Evolutionary conservation across 2,888 invertebrate species (phyloP), one percentile per base, ranked within the genome.

Genomic region (Magallana nippona): DNA sequence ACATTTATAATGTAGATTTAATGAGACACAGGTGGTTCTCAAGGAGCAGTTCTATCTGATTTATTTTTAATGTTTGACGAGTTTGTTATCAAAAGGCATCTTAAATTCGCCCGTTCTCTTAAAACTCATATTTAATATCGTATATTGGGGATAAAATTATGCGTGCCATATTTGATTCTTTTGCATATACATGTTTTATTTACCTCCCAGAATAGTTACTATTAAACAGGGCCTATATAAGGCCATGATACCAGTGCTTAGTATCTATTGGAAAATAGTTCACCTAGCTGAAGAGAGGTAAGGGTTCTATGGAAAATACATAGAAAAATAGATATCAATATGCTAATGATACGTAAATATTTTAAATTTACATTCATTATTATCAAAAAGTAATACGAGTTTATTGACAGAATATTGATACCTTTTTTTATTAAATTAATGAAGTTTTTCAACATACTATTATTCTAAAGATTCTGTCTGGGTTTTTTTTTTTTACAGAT

Each of bases 251-350:
- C 71, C 22, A 15, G 32, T 13, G 71, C 13, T 44, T 44, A 44
- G 44, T 3, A 71, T 71, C 71, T 22, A 60, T 60, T 60, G 32
- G 15, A 32, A 71, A 71, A 32, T 27, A 71, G 71, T 27, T 71
- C 71, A 71, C 71, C 32, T 15, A 71, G 71, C 71, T 71, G 71
- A 71, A 71, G 71, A 71, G 71, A 71, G 71, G 71, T 71, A 22
- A 71, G 71, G 32, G 2, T 71, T 71, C 60, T 44, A 44, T 44
- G 3, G 44, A 44, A 44, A 44, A 44, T 44, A 44, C 5, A 44
- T 8, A 44, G 44, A 44, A 44, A n/a, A 44, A 44, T 44, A 3
- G 8, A 44, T 44, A 44, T 44, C 0, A 44, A 44, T 44, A 44
- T 44, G 44, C 44, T 5, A 44, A 44, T 44, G 8, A 44, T 44